Conservation (phyloP, 2,888 invertebrate genomes). For the Drosophila acutilabella region DNA sequence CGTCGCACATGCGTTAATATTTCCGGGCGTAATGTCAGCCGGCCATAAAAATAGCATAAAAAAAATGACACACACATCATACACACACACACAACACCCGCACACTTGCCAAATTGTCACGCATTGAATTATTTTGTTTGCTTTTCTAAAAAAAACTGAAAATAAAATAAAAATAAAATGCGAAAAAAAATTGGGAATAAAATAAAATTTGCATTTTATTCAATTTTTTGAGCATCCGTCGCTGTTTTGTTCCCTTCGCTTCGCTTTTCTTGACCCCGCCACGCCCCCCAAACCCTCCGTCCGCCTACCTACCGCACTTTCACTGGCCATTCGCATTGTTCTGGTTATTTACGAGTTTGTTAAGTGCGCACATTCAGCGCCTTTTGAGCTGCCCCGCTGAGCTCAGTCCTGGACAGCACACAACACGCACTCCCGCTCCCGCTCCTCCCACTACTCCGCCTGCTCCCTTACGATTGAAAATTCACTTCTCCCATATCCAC, state of each 20-base stretch:
- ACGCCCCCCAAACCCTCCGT: neutral
- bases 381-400: conserved; percentile 50
- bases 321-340: conserved; percentile 67
- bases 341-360: conserved; percentile 80
- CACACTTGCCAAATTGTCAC: conserved; percentile 72
- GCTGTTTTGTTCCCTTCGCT: neutral
- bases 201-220: conserved; percentile 83
- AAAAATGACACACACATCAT: conserved; percentile 45
- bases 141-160: conserved; percentile 36
- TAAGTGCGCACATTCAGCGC: conserved; percentile 75
- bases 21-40: conserved; percentile 69
- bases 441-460: neutral
- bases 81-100: conserved; percentile 13
- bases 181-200: conserved; percentile 46
- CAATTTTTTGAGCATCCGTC: conserved; percentile 71
- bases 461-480: neutral
- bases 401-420: conserved; percentile 33
- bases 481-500: conserved; percentile 14
- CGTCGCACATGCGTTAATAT: conserved; percentile 79
- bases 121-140: conserved; percentile 80
- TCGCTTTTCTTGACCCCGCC: neutral
- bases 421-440: conserved; percentile 34
- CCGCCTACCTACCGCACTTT: conserved; percentile 1
- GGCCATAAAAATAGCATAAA: conserved; percentile 59
- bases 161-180: conserved; percentile 21